Evolutionary conservation across 2,888 invertebrate genomes (phyloP).

Genomic region (Julus scandinavius): DNA sequence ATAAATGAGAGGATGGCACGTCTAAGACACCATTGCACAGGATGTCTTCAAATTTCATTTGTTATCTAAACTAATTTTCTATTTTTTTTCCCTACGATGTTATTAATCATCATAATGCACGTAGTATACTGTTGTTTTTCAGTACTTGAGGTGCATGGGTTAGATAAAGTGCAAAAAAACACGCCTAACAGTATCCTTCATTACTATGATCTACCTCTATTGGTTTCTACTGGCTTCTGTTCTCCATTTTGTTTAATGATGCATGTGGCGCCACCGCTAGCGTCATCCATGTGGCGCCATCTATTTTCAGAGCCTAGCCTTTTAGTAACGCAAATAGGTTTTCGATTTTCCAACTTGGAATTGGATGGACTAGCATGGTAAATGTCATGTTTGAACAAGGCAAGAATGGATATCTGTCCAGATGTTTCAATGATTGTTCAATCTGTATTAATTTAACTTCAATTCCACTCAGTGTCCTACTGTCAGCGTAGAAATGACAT

Average conservation of each 20-base stretch:
- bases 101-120: conserved; percentile 24
- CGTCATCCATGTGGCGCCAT: not conserved
- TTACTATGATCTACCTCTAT: not conserved
- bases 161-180: conserved; percentile 5
- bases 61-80: conserved; percentile 31
- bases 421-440: no score
- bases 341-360: no score
- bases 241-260: not conserved
- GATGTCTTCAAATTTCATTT: conserved; percentile 46
- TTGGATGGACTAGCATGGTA: no score
- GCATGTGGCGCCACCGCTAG: not conserved
- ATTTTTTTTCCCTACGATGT: not conserved
- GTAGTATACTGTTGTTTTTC: not conserved
- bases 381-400: no score
- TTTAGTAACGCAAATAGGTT: no score
- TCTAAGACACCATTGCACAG: conserved; percentile 3
- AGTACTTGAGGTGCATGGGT: not conserved
- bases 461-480: no score
- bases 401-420: no score
- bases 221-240: not conserved
- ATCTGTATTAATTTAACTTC: no score
- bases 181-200: not conserved
- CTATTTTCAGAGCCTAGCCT: not conserved
- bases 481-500: no score
- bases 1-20: conserved; percentile 1